Evolutionary conservation across 2,888 invertebrate species (phyloP), one percentile per base, ranked within the genome.

Genomic region (Chrysomela aeneicollis): DNA sequence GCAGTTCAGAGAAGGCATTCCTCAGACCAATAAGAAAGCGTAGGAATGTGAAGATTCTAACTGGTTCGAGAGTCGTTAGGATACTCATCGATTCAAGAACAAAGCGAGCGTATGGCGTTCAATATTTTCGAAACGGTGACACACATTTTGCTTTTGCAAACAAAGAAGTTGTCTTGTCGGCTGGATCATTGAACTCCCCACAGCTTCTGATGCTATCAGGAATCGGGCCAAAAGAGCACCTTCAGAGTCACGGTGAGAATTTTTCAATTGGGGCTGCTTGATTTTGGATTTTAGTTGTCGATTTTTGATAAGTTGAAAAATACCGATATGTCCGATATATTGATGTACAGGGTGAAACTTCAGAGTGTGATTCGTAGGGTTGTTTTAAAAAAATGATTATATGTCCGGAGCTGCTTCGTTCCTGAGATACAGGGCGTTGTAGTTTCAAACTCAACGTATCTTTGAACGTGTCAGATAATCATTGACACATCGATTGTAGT

Each of bases 181-280:
- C 93, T 2, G 97, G 97, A 0, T 88, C 95, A 1, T 90, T 97
- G 70, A 93, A 93, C 74, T 92, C 94, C 0, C 95, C 97, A 0
- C 96, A 97, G 80, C 79, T 97, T 1, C 85, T 97, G 6, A 93
- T 96, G 93, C 81, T 97, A 5, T 94, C 94, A 4, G 78, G 78
- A 0, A 80, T 91, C 9, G 91, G 91, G 0, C 90, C 91, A 0
- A 84, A 81, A 71, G 80, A 86, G 1, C 88, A 90, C 71, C 78
- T 91, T 52, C 75, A 86, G 65, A 82, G 87, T 63, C 73, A 84
- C 19, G 84, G 85, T 67, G 10, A 10, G 10, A n/a, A n/a, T n/a
- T n/a, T n/a, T n/a, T n/a, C n/a, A n/a, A n/a, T n/a, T n/a, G n/a
- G n/a, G n/a, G n/a, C n/a, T n/a, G n/a, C n/a, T n/a, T n/a, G n/a